Base-by-base conservation (phyloP, 2,113 vertebrate genomes). In the Spea multiplicata region DNA sequence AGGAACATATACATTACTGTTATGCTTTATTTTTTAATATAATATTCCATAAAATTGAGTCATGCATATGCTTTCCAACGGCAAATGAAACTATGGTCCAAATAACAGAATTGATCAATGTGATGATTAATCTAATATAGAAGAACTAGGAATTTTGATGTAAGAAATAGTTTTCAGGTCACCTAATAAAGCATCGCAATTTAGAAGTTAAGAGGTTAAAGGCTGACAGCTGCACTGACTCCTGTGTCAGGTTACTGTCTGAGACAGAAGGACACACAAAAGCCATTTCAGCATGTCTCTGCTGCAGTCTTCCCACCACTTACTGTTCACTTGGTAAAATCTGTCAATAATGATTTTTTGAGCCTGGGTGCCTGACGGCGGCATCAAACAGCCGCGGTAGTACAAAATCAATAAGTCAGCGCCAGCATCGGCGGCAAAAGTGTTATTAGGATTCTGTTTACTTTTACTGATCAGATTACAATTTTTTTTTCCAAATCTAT, bases 341-440 rank as follows among this genome's bases (percentile, higher is more conserved):
- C 81, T 83, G 82, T 87, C 84, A 76, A 84, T 89, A 85, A 84
- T 78, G 78, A 81, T 83, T 87, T 83, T 85, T 74, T 77, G 81
- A 84, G 78, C 73, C 74, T 85, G 73, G 83, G 73, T 87, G 82
- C 83, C 87, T 50, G 74, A 78, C 84, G 81, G 83, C 6, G 3
- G 87, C 88, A 91, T 91, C 88, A 91, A 91, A 91, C 78, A 87
- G 81, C 67, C 71, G 73, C 81, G 67, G 83, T 85, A 81, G 83
- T 81, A 83, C 72, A 88, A 83, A 91, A 91, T 91, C 88, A 83
- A 88, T 92, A 89, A 16, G 80, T 84, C 81, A 88, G 87, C 69
- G 84, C 86, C 88, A 87, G 86, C 44, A 75, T 82, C 80, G 82
- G 75, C 64, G 0, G 81, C 71, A 88, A 85, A 87, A 84, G 80